These are phyloP conservation scores for Coenonympha arcania DNA, from an alignment of 2,888 invertebrate species.

Conservation along the genomic window DNA sequence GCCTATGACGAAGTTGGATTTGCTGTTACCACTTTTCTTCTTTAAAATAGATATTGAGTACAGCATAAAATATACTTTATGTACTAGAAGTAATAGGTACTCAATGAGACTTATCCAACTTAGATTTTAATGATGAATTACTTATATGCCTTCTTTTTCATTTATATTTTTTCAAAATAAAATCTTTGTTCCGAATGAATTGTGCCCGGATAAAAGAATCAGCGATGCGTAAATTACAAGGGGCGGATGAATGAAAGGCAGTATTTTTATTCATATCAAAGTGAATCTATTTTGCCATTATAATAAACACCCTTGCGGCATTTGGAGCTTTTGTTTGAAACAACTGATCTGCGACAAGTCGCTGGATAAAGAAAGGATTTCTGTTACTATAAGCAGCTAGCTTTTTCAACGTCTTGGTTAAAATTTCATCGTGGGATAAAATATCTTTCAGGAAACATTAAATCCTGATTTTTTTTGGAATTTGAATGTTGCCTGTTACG, in stretches of 20 bases:
- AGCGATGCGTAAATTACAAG: constrained; percentile 15
- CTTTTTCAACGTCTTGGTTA: background rate
- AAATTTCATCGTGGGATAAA: background rate
- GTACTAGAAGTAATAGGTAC: no score
- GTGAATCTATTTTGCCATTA: constrained; percentile 32
- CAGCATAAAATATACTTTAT: no score
- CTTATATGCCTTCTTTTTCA: no score
- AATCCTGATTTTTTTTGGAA: no score
- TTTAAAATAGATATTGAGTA: no score
- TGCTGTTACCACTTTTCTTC: no score
- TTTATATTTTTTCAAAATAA: constrained; percentile 1
- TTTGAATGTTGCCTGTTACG: no score
- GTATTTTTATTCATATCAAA: constrained; percentile 31
- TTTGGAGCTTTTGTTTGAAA: constrained; percentile 15
- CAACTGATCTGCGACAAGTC: constrained; percentile 17
- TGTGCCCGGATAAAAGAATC: constrained; percentile 13
- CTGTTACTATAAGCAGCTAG: background rate
- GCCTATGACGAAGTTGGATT: no score
- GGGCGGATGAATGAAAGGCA: constrained; percentile 15
- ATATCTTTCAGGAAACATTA: no score
- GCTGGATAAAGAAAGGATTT: constrained; percentile 1
- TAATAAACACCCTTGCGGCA: constrained; percentile 20
- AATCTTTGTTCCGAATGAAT: constrained; percentile 5
- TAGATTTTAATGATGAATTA: no score
- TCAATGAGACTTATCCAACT: no score